phyloP scores from a whole-genome alignment of 2,888 invertebrate species.

The Pelosia muscerda region DNA sequence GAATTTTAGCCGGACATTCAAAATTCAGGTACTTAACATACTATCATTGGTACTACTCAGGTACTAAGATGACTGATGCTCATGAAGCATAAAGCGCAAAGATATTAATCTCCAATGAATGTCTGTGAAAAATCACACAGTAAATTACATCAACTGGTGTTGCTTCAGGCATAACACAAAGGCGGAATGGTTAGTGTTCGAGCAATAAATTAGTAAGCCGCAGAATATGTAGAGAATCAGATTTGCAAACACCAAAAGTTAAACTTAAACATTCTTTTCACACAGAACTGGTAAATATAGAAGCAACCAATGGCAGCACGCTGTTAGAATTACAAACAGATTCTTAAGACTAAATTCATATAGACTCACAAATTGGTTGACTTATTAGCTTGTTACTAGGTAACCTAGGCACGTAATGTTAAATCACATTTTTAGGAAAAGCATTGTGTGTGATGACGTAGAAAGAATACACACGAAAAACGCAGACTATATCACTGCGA shows the following conservation, averaged over 20 bases:
- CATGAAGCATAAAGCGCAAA: slow-evolving; percentile 5
- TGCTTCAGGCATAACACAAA: not conserved
- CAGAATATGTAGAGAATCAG: not conserved
- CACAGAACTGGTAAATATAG: slow-evolving; percentile 3
- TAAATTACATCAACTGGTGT: slow-evolving; percentile 28
- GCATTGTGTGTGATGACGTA: too few relatives aligned
- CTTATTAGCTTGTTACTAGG: not conserved
- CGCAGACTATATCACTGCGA: too few relatives aligned
- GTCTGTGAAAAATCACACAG: slow-evolving; percentile 40
- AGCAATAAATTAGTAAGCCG: slow-evolving; percentile 2
- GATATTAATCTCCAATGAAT: slow-evolving; percentile 2
- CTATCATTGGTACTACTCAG: not conserved
- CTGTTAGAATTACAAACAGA: not conserved
- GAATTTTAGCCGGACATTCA: not conserved
- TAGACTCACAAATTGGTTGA: not conserved
- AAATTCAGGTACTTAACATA: not conserved
- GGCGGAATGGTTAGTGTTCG: not conserved
- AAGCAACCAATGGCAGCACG: not conserved
- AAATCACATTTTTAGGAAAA: not conserved
- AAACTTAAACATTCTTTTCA: not conserved
- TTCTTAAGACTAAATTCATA: too few relatives aligned
- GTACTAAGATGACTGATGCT: not conserved
- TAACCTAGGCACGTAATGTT: not conserved
- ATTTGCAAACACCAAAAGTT: slow-evolving; percentile 8
- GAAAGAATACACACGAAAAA: too few relatives aligned